These are phyloP conservation scores for Forbesichthys papilliferus DNA, from an alignment of 2,113 vertebrate species.

Conservation along the genomic window DNA sequence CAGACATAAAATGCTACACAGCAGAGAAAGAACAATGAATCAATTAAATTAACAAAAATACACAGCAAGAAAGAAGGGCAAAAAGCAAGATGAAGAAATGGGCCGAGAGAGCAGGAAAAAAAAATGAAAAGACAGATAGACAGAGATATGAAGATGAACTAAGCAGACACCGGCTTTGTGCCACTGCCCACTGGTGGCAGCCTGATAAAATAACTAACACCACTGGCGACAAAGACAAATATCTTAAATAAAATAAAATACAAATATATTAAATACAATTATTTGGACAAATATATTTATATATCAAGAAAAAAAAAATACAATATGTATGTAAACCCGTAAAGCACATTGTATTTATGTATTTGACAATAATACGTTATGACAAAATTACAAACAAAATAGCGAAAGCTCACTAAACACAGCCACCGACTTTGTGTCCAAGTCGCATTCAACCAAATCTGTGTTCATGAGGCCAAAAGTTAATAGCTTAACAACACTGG, in stretches of 20 bases:
- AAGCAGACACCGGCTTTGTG: slow-evolving; percentile 73
- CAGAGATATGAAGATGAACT: slow-evolving; percentile 19
- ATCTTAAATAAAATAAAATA: neutral
- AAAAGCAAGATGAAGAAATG: neutral
- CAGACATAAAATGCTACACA: slow-evolving; percentile 7
- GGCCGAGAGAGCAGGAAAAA: neutral
- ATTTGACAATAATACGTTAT: neutral
- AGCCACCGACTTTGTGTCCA: slow-evolving; percentile 18
- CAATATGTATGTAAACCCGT: neutral
- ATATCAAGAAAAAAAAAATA: neutral
- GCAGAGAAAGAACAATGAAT: slow-evolving; percentile 27
- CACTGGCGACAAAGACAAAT: slow-evolving; percentile 24
- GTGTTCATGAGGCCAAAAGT: slow-evolving; percentile 51
- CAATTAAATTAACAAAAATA: slow-evolving; percentile 16
- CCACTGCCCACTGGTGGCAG: slow-evolving; percentile 80
- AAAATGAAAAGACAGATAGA: slow-evolving; percentile 27
- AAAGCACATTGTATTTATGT: neutral
- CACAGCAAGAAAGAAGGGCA: neutral
- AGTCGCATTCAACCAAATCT: slow-evolving; percentile 38
- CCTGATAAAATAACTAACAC: slow-evolving; percentile 69
- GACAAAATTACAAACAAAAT: neutral
- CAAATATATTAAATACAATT: neutral
- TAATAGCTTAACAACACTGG: slow-evolving; percentile 43
- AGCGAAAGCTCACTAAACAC: neutral
- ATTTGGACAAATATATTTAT: neutral